phyloP scores from a whole-genome alignment of 2,113 vertebrate genomes.

The Cairina moschata region DNA sequence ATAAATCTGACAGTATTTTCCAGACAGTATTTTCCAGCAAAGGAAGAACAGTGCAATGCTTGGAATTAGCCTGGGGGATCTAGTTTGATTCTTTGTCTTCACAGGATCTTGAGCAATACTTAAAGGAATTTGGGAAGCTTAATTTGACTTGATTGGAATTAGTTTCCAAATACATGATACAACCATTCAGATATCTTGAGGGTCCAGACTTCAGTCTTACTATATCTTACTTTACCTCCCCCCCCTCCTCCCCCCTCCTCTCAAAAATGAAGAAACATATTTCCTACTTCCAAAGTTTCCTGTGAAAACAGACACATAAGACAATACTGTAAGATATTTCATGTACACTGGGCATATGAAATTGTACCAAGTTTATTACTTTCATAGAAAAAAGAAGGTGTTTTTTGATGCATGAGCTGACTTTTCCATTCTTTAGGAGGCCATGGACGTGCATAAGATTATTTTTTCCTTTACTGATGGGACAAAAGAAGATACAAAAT shows the following conservation, averaged over 20 bases:
- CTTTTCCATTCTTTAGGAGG: neutral
- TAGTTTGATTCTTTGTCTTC: neutral
- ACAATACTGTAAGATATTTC: neutral
- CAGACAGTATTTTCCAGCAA: neutral
- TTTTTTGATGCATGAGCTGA: neutral
- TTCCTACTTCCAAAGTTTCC: neutral
- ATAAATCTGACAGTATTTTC: neutral
- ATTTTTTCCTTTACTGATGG: neutral
- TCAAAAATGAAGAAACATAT: neutral
- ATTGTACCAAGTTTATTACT: neutral
- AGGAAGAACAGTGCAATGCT: neutral
- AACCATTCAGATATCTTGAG: neutral
- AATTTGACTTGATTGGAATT: neutral
- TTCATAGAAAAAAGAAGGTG: neutral
- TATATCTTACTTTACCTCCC: neutral
- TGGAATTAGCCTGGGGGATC: neutral
- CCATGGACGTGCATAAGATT: neutral
- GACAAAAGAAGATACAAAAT: neutral
- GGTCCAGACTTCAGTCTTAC: neutral
- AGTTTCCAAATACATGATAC: neutral
- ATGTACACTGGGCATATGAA: neutral
- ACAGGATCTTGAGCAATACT: neutral
- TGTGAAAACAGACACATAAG: neutral
- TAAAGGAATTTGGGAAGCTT: neutral
- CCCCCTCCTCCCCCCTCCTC: no score